Evolutionary conservation across 2,797 vertebrate genomes (phyloP), one percentile per base, ranked within the genome.

Genomic region (Zenarchopterus dispar): DNA sequence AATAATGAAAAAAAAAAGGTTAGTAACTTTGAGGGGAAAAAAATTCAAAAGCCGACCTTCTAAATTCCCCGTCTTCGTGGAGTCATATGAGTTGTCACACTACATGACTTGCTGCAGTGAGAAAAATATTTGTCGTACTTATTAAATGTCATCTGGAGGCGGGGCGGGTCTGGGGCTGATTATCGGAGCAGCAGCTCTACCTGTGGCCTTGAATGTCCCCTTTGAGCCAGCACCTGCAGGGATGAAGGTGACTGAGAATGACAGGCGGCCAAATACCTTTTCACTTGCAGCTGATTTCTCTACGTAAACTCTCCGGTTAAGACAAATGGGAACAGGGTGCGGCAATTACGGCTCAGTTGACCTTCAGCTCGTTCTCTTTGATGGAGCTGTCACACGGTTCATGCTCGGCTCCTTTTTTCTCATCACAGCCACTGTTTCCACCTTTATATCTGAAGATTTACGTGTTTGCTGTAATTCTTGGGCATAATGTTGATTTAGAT

Each of bases 211-310:
- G 19, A 61, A 72, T 73, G 67, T 57, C 4, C 16, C 46, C 77
- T 31, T 48, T 5, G 51, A 3, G 21, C 58, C 16, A 54, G 57
- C 61, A 60, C 52, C 26, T 13, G 62, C 63, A 10, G 19, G 65
- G 70, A 87, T 86, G 87, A 90, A 90, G 87, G 85, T 88, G 84
- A 90, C 75, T 82, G 77, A 83, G 80, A 70, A 81, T 88, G 88
- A 87, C 84, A 82, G 82, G 80, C 76, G 48, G 79, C 68, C 74
- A 75, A 85, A 79, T 74, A 66, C 63, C 56, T 78, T 78, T 87
- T 89, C 86, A 84, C 71, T 84, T 88, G 78, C 61, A 70, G 83
- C 78, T 70, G 71, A 82, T 75, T 76, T 70, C 81, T 60, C 5
- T 66, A 80, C 41, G 51, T 58, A 77, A 75, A 84, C 67, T 44